Conservation (phyloP, 2,888 invertebrate species). For the Apotomis betuletana region DNA sequence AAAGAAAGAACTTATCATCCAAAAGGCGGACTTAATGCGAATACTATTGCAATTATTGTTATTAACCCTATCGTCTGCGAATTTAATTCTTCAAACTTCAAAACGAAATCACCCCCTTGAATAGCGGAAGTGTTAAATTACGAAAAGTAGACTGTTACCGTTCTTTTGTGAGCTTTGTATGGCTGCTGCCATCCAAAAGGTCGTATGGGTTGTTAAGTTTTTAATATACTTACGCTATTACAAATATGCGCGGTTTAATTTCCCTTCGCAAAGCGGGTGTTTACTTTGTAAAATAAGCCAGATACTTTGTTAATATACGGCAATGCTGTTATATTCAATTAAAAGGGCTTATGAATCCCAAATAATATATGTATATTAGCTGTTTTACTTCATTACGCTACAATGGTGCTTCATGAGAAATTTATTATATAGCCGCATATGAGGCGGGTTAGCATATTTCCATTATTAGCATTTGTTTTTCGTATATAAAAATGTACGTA, state of each 20-base stretch:
- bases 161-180: constrained; percentile 34
- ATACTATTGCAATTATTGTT: neutral
- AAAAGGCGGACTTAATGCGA: neutral
- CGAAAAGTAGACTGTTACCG: constrained; percentile 28
- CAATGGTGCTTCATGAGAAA: constrained; percentile 24
- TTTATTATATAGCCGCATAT: constrained; percentile 22
- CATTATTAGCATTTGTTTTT: constrained; percentile 13
- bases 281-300: constrained; percentile 38
- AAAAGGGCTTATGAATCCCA: constrained; percentile 11
- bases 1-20: too few relatives aligned
- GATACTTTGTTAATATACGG: constrained; percentile 37
- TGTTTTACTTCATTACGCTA: constrained; percentile 11
- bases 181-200: neutral
- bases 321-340: constrained; percentile 13
- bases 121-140: constrained; percentile 34
- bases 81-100: constrained; percentile 8
- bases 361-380: constrained; percentile 5
- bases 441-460: neutral
- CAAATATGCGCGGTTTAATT: constrained; percentile 14
- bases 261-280: constrained; percentile 32
- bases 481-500: neutral
- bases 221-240: constrained; percentile 18
- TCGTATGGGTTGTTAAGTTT: neutral
- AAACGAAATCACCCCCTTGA: constrained; percentile 17
- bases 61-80: constrained; percentile 3